phyloP scores from a whole-genome alignment of 1,140 invertebrate species.

The Mya arenaria region DNA sequence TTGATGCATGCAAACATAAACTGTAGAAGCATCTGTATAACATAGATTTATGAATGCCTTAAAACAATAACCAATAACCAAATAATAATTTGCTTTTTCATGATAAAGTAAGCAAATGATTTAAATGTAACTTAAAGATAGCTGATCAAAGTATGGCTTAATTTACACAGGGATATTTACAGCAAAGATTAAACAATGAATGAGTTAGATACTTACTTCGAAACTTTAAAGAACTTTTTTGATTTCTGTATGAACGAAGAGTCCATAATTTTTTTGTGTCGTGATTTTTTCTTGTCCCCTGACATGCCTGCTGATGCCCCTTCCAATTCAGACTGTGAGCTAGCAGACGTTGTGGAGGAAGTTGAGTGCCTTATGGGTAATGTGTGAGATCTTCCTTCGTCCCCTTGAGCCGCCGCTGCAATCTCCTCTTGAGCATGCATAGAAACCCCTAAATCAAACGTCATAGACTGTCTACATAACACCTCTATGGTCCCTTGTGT shows the following conservation, averaged over 20 bases:
- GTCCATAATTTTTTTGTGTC: slow-evolving; percentile 72
- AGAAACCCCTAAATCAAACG: slow-evolving; percentile 76
- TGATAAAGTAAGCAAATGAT: background rate
- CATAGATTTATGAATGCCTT: too few species aligned
- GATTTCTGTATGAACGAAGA: slow-evolving; percentile 74
- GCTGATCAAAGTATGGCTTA: too few species aligned
- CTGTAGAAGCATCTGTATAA: too few species aligned
- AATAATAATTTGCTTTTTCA: background rate
- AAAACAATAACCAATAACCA: too few species aligned
- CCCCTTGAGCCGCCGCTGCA: slow-evolving; percentile 40
- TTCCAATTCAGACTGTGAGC: slow-evolving; percentile 66
- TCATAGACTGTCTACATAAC: slow-evolving; percentile 76
- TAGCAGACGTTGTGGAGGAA: slow-evolving; percentile 59
- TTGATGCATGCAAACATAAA: too few species aligned
- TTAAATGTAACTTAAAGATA: background rate
- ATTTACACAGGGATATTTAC: background rate
- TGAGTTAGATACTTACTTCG: slow-evolving; percentile 76
- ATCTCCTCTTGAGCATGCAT: slow-evolving; percentile 50
- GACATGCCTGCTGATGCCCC: slow-evolving; percentile 48
- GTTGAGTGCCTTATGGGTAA: slow-evolving; percentile 44
- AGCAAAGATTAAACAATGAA: background rate
- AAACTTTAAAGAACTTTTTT: slow-evolving; percentile 78
- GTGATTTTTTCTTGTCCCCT: slow-evolving; percentile 71
- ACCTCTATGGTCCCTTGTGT: slow-evolving; percentile 76
- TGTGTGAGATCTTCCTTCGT: slow-evolving; percentile 51